Percentiles rank a stretch among this genome's conserved stretches.
phyloP scores from a whole-genome alignment of 1,140 invertebrate genomes.

The Helicoverpa armigera region DNA sequence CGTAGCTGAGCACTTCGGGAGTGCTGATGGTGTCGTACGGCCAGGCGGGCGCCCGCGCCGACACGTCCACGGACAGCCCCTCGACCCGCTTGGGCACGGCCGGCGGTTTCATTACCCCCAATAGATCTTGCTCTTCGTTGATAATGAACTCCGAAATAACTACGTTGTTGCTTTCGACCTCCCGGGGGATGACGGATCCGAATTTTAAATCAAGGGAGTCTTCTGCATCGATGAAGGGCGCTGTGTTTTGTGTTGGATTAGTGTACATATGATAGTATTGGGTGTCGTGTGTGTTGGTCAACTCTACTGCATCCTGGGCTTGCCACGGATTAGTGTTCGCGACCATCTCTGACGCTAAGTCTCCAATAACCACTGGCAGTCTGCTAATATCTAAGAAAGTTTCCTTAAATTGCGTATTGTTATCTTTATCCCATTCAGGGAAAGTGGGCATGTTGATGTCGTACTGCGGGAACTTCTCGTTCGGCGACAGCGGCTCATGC shows the following conservation, averaged over 20 bases:
- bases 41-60: slow-evolving; percentile 56
- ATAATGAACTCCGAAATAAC: slow-evolving; percentile 70
- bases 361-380: slow-evolving; percentile 76
- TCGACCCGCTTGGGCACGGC: slow-evolving; percentile 45
- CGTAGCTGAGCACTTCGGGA: slow-evolving; percentile 78
- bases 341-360: slow-evolving; percentile 66
- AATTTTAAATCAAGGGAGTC: slow-evolving; percentile 77
- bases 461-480: slow-evolving; percentile 63
- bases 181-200: slow-evolving; percentile 71
- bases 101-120: slow-evolving; percentile 27
- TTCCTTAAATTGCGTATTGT: slow-evolving; percentile 70
- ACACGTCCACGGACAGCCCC: slow-evolving; percentile 68
- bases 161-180: slow-evolving; percentile 73
- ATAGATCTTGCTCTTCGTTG: slow-evolving; percentile 52
- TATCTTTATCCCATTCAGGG: slow-evolving; percentile 50
- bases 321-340: slow-evolving; percentile 64
- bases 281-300: slow-evolving; percentile 64
- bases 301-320: slow-evolving; percentile 56
- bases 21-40: slow-evolving; percentile 72
- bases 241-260: slow-evolving; percentile 65
- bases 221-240: slow-evolving; percentile 78
- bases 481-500: slow-evolving; percentile 71
- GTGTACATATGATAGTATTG: slow-evolving; percentile 68
- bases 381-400: slow-evolving; percentile 73
- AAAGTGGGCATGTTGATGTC: slow-evolving; percentile 59